phyloP scores from a whole-genome alignment of 1,140 invertebrate genomes.

The Hylaeus volcanicus region DNA sequence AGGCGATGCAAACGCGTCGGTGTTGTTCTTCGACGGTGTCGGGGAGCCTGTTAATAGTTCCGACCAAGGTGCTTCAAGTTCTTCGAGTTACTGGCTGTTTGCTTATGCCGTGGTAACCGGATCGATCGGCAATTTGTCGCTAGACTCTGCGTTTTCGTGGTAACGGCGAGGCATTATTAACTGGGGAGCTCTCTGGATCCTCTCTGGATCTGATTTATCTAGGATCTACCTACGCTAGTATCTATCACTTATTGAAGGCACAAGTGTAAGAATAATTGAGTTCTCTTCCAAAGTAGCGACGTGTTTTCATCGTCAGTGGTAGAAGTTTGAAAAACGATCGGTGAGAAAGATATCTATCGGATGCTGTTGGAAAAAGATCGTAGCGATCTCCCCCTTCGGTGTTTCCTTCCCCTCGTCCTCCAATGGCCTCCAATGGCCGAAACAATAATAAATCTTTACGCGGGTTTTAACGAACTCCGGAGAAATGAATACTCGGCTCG shows the following conservation, averaged over 20 bases:
- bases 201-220: no score
- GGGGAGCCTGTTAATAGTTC: constrained; percentile 27
- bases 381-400: no score
- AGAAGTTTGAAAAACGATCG: not conserved
- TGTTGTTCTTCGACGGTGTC: constrained; percentile 34
- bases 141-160: not conserved
- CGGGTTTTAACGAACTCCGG: constrained; percentile 16
- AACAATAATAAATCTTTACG: not conserved
- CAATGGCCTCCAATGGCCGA: not conserved
- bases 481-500: constrained; percentile 9
- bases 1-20: constrained; percentile 6
- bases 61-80: constrained; percentile 19
- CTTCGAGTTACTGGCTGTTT: constrained; percentile 18
- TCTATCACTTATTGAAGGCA: no score
- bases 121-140: constrained; percentile 33
- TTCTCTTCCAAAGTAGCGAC: no score
- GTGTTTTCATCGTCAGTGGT: no score
- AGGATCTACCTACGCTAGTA: no score
- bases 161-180: not conserved
- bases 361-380: no score
- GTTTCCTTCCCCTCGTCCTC: not conserved
- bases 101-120: not conserved
- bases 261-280: no score
- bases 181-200: no score
- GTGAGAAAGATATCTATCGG: no score